Evolutionary conservation across 2,113 vertebrate species (phyloP), one percentile per base, ranked within the genome.

Genomic region (Suricata suricatta): DNA sequence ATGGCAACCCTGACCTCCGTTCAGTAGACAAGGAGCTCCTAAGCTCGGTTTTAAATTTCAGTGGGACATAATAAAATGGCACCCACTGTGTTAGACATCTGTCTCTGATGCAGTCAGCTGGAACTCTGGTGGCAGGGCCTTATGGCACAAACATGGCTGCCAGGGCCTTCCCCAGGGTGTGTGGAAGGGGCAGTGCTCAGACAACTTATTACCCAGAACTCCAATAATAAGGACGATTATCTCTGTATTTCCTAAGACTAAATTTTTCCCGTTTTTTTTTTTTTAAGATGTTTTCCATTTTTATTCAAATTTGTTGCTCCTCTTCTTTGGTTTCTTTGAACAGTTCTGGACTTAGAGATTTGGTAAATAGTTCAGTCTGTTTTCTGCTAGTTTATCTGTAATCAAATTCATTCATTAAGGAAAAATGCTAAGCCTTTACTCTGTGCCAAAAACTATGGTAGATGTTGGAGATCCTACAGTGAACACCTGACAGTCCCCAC

Each of bases 291-390:
- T 74, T 90, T 93, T 23, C 60, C 21, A 63, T 29, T 91, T 76
- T 74, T 74, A 74, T n/a, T 86, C 33, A 93, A 33, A 90, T 71
- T 91, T 77, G 23, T 64, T 79, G 47, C 64, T 66, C 1, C 0
- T 54, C 21, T 54, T 89, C 23, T 87, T 90, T 72, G 81, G 44
- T 94, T 92, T 96, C 33, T 87, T 91, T 35, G 54, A 23, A 86
- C 21, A 47, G 33, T 64, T 57, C 19, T 15, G 17, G 41, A 31
- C 35, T 90, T 87, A 19, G 79, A 94, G 77, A 72, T 38, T 72
- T 88, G 31, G 10, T 77, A 69, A 90, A 88, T 82, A 79, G 8
- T 72, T 2, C 0, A 29, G 83, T 88, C 23, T 44, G 7, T 72
- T 90, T 41, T 82, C 76, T 68, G 15, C 31, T 35, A 38, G 50